Base-by-base conservation (phyloP, 2,113 vertebrate species). In the Aramus guarauna region DNA sequence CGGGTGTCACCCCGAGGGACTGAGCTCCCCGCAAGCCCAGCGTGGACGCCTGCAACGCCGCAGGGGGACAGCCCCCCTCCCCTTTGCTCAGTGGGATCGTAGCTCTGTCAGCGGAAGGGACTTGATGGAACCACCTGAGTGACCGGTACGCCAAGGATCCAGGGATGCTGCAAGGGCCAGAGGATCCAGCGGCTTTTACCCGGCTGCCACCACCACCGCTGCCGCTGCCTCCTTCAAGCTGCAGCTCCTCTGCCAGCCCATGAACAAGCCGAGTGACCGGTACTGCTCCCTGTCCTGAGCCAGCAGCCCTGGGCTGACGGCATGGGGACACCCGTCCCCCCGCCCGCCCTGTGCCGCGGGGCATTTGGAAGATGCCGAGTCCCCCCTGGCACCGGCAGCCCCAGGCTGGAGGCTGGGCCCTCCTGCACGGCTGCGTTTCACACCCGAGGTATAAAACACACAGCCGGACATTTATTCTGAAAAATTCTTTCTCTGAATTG, bases 31-130 rank as follows among this genome's bases (percentile, higher is more conserved):
- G 17, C 24, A 12, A 62, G 2, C 26, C 13, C 12, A 0, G 19
- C 1, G 4, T 4, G 47, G 26, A 34, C 1, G 2, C 5, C 20
- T 5, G 45, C 43, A 36, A 15, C 1, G 1, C 4, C n/a, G 26
- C 48, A 5, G 3, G 3, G 1, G 4, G 34, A 2, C 8, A 62
- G 15, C 26, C 12, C 13, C 17, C 9, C 10, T 39, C 4, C 58
- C 17, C 80, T 62, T 12, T 15, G 34, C 67, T 9, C 55, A 0
- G 30, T 0, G 9, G 15, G 39, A 17, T 48, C 52, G 10, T 0
- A 5, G 36, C 21, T 4, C 1, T 12, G 15, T 4, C 43, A 17
- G 73, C 1, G 1, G 34, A 12, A 37, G 36, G 36, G 34, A 41
- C 36, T 2, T 4, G n/a, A 20, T 10, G 43, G 47, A 53, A 67